Conservation (phyloP, 1,140 invertebrate species). For the Lasioglossum baleicum region DNA sequence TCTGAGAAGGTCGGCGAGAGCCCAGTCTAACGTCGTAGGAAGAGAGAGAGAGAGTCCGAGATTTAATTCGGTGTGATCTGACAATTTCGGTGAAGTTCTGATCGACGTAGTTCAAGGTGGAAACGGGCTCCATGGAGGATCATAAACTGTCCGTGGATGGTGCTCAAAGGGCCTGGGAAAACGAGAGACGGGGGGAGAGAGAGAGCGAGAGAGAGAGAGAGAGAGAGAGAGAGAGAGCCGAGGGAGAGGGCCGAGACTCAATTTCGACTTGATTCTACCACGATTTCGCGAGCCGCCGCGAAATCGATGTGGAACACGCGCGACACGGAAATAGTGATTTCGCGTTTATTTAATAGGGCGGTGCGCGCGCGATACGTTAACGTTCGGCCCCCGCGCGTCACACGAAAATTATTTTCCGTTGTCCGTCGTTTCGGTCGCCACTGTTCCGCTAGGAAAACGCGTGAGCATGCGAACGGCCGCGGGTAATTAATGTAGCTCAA, state of each 20-base stretch:
- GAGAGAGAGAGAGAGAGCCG: no score
- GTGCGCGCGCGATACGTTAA: background rate
- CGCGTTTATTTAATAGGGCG: slow-evolving; percentile 24
- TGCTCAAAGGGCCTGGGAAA: background rate
- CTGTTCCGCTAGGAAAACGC: background rate
- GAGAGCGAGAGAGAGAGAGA: no score
- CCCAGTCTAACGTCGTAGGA: no score
- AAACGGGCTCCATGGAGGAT: background rate
- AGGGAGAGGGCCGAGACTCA: background rate
- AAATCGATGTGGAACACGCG: background rate
- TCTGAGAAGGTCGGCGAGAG: no score
- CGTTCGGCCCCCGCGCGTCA: background rate
- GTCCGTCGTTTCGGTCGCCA: no score
- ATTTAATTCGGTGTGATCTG: background rate
- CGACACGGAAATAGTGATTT: slow-evolving; percentile 8
- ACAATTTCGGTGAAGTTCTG: background rate
- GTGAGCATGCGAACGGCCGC: background rate
- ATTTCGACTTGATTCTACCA: background rate
- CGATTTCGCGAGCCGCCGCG: background rate
- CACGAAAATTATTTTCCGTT: slow-evolving; percentile 28
- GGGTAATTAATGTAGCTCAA: slow-evolving; percentile 41
- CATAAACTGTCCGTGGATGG: background rate
- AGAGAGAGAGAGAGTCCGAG: background rate
- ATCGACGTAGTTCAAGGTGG: background rate
- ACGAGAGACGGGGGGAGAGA: no score